Evolutionary conservation across 2,113 vertebrate genomes (phyloP).

Genomic region (Bombycilla garrulus): DNA sequence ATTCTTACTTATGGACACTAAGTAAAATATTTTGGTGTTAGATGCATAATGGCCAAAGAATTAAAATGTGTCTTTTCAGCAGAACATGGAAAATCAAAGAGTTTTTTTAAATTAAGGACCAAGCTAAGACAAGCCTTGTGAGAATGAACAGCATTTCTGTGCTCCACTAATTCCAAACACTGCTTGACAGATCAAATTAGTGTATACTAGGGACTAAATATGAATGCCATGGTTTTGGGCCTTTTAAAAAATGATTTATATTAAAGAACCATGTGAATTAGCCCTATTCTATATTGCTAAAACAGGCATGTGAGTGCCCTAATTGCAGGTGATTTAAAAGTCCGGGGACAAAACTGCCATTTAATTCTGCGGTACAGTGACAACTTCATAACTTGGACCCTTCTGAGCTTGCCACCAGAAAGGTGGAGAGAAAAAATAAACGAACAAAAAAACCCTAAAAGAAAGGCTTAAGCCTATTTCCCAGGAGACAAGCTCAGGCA

Average conservation of each 20-base stretch:
- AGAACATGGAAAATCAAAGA: not conserved
- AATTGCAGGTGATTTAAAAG: not conserved
- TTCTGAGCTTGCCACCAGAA: not conserved
- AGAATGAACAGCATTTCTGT: not conserved
- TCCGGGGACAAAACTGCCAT: not conserved
- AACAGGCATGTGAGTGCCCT: not conserved
- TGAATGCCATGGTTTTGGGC: not conserved
- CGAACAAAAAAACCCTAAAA: accelerated
- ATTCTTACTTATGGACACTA: not conserved
- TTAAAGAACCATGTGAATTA: not conserved
- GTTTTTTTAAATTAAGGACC: not conserved
- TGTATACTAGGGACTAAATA: not conserved
- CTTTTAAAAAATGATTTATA: not conserved
- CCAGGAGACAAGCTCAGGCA: not conserved
- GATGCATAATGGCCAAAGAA: not conserved
- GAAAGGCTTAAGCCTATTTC: not conserved
- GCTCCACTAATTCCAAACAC: not conserved
- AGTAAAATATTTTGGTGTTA: not conserved
- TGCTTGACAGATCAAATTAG: not conserved
- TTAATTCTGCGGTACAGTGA: not conserved
- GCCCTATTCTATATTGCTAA: not conserved
- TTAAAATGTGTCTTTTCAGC: not conserved
- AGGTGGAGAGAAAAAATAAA: not conserved
- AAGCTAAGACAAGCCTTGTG: not conserved
- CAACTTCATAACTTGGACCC: not conserved